Evolutionary conservation across 1,140 invertebrate species (phyloP), one percentile per base, ranked within the genome.

Genomic region (Palaemon carinicauda): DNA sequence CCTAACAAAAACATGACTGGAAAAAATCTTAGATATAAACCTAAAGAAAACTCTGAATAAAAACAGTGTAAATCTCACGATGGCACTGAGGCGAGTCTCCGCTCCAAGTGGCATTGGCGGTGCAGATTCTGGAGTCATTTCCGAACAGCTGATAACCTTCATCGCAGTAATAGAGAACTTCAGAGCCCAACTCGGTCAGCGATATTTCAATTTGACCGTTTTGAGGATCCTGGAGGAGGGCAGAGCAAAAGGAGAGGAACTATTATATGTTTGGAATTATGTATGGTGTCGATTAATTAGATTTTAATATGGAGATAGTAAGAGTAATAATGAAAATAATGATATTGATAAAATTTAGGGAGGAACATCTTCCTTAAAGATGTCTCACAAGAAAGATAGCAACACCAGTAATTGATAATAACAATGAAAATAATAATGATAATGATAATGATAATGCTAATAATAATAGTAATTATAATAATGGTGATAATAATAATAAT

Each of bases 91-190:
- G 90, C 14, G 60, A 77, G 33, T 89, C 80, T 0, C 88, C 90
- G 29, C 91, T 91, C 92, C 92, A 93, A 19, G 88, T 89, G 9
- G 92, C 92, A 69, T 90, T 87, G 52, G 91, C 91, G 31, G 90
- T 90, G 80, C 92, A 93, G 53, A 91, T 90, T 24, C 90, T 84
- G 3, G 89, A 90, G 0, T 82, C 78, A 33, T 90, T 79, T 0
- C 92, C 92, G 7, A 90, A 87, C 10, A 92, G 87, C 41, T 90
- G 89, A 89, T 92, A 92, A 15, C 91, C 92, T 19, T 84, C 77
- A 15, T 91, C 79, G 87, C 92, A 93, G 1, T 31, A 52, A 88
- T 92, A 92, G 2, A 89, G 80, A 0, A 91, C 89, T 50, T 84
- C 81, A 17, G 82, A 51, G n/a, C 54, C 75, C 54, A 85, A 80